phyloP scores from a whole-genome alignment of 2,888 invertebrate species.

The Lypha dubia region DNA sequence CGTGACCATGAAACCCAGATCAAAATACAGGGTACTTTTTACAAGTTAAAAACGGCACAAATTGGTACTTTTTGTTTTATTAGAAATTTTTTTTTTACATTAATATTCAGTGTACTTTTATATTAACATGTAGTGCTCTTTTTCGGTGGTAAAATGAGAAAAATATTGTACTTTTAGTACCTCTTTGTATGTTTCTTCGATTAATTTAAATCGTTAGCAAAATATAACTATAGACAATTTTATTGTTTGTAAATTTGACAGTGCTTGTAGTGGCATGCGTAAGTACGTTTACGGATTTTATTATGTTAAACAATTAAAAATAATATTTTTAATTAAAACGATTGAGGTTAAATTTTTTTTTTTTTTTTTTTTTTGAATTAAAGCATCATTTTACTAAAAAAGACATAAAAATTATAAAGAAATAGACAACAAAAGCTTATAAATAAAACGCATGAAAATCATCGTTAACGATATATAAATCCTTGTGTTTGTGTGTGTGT shows the following conservation, averaged over 20 bases:
- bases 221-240: not conserved
- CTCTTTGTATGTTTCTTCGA: too few relatives aligned
- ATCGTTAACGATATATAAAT: not conserved
- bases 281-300: too few relatives aligned
- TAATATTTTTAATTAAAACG: conserved; percentile 59
- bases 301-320: conserved; percentile 40
- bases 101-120: too few relatives aligned
- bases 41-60: too few relatives aligned
- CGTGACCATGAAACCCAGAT: too few relatives aligned
- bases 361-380: conserved; percentile 52
- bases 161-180: too few relatives aligned
- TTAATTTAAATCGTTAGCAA: not conserved
- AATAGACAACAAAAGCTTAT: not conserved
- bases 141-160: too few relatives aligned
- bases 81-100: too few relatives aligned
- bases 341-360: conserved; percentile 48
- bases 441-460: not conserved
- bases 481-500: not conserved
- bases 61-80: too few relatives aligned
- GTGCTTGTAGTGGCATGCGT: not conserved
- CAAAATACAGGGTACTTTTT: too few relatives aligned
- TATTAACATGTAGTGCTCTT: too few relatives aligned
- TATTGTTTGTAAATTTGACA: not conserved
- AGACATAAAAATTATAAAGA: conserved; percentile 1
- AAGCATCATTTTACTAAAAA: conserved; percentile 33